Evolutionary conservation across 2,797 vertebrate genomes (phyloP), one percentile per base, ranked within the genome.

Genomic region (Tolypeutes matacus): DNA sequence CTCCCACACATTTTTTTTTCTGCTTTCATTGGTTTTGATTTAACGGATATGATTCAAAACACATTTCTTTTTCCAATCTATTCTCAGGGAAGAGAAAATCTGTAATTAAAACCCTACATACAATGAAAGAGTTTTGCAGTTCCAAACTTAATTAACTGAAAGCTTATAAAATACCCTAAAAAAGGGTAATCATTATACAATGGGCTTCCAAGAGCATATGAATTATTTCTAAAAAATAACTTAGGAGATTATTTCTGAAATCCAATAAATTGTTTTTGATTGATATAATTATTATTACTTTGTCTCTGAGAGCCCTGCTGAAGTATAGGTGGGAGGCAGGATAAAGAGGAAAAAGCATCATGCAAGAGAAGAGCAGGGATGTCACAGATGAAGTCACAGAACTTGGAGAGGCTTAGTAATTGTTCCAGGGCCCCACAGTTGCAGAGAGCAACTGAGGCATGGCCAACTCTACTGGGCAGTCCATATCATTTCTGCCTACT

Each of bases 21-120:
- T 82, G 20, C 20, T 62, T 93, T 73, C 39, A 69, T 8, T 53
- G 14, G 65, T 25, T 51, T 78, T 89, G 25, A 77, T 31, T 75
- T 95, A 53, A 73, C 34, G 53, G 67, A 69, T 87, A 69, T 87
- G 11, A 76, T 69, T 76, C 42, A 82, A 92, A 92, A 53, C 53
- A 56, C 12, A 25, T 14, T 60, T 31, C 9, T n/a, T 62, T 75
- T 60, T 70, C 23, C n/a, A 83, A 51, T 53, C 83, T 88, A 56
- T 23, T 25, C 18, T 76, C 13, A 56, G 29, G 10, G 34, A 69
- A 29, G 93, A 81, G 76, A 91, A 70, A 69, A 77, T 86, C 11
- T 92, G 0, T 62, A 82, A 36, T 56, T 60, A 93, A 81, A 93
- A 75, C 3, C 5, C 9, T 90, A 91, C 56, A n/a, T 39, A n/a